Evolutionary conservation across 30 jellyfish, hydroid and myxozoan genomes (phyloP).

Genomic region (Euphysa ruthae): DNA sequence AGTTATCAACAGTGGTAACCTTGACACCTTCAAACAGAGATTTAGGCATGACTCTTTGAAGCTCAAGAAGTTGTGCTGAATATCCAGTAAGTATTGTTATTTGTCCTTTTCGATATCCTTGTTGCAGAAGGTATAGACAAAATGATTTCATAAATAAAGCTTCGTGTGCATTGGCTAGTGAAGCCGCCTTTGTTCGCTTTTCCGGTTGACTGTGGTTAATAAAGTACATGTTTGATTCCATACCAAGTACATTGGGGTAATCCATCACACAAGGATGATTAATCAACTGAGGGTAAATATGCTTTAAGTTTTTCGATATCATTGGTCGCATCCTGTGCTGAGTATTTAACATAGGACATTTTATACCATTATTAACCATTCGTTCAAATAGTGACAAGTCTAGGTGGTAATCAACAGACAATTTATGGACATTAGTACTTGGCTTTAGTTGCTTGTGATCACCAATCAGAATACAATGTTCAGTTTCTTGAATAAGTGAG

Average conservation of each 20-base stretch:
- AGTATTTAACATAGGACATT: conserved; percentile 39
- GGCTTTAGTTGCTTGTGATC: conserved; percentile 92
- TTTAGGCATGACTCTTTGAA: conserved; percentile 47
- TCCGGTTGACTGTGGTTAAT: conserved; percentile 31
- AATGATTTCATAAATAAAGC: conserved; percentile 59
- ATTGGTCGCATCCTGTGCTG: conserved; percentile 91
- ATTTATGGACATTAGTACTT: conserved; percentile 45
- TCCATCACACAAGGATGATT: conserved; percentile 45
- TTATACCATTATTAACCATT: conserved; percentile 71
- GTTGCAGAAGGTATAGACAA: conserved; percentile 63
- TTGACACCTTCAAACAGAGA: conserved; percentile 62
- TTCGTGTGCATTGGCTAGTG: conserved; percentile 47
- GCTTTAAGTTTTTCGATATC: conserved; percentile 40
- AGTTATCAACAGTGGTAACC: conserved; percentile 67
- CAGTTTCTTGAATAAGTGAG: conserved; percentile 39
- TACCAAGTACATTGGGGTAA: conserved; percentile 53
- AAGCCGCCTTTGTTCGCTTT: conserved; percentile 10
- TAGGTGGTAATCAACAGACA: conserved; percentile 52
- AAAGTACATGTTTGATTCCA: conserved; percentile 44
- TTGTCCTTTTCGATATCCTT: conserved; percentile 55
- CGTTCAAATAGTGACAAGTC: conserved; percentile 71
- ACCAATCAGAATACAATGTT: conserved; percentile 75
- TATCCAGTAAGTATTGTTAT: conserved; percentile 69
- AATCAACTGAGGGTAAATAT: conserved; percentile 56
- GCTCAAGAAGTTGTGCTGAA: conserved; percentile 55